These are phyloP conservation scores for Rhynchonema sp. DNA, from an alignment of 2,888 invertebrate species.

Conservation along the genomic window DNA sequence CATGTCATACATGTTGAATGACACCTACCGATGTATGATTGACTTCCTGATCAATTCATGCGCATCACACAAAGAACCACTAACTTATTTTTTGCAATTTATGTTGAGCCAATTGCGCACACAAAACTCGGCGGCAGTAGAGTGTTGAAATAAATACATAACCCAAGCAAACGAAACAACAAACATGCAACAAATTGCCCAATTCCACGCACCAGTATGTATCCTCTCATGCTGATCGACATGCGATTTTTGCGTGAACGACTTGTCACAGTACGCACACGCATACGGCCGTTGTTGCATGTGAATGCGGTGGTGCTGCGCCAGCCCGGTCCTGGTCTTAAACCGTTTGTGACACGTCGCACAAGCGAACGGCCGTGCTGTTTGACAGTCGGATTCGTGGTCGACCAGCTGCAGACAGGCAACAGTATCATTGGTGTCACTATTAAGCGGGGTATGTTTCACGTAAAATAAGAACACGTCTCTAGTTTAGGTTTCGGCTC, in stretches of 20 bases:
- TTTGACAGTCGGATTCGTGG: conserved; percentile 19
- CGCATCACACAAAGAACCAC: no score
- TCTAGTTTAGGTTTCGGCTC: no score
- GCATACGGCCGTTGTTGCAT: conserved; percentile 19
- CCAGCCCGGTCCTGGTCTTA: conserved; percentile 14
- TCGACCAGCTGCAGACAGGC: conserved; percentile 12
- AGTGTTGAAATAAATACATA: no score
- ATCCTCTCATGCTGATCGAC: conserved; percentile 25
- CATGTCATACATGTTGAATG: no score
- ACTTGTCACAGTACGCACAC: conserved; percentile 19
- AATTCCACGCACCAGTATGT: conserved; percentile 16
- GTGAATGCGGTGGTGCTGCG: conserved; percentile 24
- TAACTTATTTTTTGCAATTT: no score
- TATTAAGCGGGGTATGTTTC: no score
- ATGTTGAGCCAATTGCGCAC: no score
- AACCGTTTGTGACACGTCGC: conserved; percentile 18
- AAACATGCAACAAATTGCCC: not conserved
- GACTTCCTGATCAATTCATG: no score
- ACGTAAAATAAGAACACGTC: no score
- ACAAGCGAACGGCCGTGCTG: conserved; percentile 18
- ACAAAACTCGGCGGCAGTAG: no score
- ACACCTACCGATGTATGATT: no score
- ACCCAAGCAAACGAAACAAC: not conserved
- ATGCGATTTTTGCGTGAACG: conserved; percentile 26
- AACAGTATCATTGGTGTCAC: not conserved